phyloP scores from a whole-genome alignment of 1,140 invertebrate genomes.

The Zaprionus camerounensis region DNA sequence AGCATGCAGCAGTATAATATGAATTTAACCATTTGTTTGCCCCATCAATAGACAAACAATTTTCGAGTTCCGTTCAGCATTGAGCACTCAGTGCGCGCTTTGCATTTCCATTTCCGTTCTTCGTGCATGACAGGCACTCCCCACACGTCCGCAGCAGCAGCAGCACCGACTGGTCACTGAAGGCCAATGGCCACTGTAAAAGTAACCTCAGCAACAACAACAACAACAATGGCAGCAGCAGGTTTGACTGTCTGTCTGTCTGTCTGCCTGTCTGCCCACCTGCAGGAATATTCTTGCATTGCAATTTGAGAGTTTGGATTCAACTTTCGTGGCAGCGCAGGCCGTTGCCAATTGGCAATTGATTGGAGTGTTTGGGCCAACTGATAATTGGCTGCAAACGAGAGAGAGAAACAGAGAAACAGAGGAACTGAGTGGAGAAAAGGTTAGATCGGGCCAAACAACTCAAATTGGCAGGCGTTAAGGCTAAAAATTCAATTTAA shows the following conservation, averaged over 20 bases:
- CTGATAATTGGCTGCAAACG: constrained; percentile 33
- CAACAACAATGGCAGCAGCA: constrained; percentile 32
- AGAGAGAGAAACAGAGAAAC: neutral
- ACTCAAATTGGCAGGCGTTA: constrained; percentile 27
- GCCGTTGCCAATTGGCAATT: constrained; percentile 2
- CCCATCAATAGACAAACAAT: constrained; percentile 49
- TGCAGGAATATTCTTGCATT: constrained; percentile 7
- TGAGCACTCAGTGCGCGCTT: constrained; percentile 24
- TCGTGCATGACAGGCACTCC: constrained; percentile 49
- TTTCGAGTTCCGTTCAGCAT: constrained; percentile 46
- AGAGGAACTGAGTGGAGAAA: constrained; percentile 3
- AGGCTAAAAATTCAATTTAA: constrained; percentile 38
- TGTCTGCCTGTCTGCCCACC: neutral
- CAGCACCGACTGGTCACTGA: constrained; percentile 50
- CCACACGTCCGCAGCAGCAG: constrained; percentile 27
- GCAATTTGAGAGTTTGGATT: constrained; percentile 5
- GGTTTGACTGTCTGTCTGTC: constrained; percentile 2
- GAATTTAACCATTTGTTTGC: constrained; percentile 27
- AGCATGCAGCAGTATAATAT: neutral
- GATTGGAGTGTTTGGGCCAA: constrained; percentile 29
- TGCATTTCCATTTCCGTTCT: constrained; percentile 64
- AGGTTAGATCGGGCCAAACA: constrained; percentile 33
- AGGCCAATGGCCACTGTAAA: constrained; percentile 69
- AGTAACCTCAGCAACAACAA: neutral
- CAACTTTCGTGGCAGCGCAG: constrained; percentile 10